A percentile compares a stretch with the other conserved stretches of the same genome.
Conservation (phyloP, 2,797 vertebrate species). For the Typhlichthys eigenmanni region DNA sequence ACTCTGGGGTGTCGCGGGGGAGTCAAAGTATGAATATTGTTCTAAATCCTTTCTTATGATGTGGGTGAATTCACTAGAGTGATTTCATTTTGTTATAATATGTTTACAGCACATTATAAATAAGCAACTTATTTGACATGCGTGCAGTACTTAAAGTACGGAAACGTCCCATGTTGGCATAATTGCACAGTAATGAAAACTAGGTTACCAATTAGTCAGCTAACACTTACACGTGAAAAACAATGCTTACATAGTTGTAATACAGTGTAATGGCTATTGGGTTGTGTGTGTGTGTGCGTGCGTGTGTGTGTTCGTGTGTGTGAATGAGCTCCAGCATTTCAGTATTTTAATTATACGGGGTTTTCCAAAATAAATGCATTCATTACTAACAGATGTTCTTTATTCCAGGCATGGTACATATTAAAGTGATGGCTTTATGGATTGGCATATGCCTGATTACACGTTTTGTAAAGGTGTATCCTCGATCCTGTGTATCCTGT, state of each 20-base stretch:
- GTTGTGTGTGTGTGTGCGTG: constrained; percentile 39
- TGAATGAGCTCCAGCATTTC: constrained; percentile 42
- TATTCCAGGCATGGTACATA: constrained; percentile 8
- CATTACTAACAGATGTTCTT: constrained; percentile 44
- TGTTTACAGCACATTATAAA: not conserved
- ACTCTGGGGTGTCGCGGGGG: constrained; percentile 22
- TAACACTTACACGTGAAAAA: too few species aligned
- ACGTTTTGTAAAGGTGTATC: not conserved
- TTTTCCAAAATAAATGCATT: constrained; percentile 35
- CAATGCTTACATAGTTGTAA: too few species aligned
- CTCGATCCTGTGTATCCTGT: not conserved
- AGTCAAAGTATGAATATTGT: not conserved
- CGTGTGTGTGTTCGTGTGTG: constrained; percentile 32
- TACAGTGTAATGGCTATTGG: too few species aligned
- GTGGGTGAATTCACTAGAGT: not conserved
- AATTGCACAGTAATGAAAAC: constrained; percentile 57
- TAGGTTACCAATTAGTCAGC: constrained; percentile 43
- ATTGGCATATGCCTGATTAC: not conserved
- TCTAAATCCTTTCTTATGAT: fast-evolving
- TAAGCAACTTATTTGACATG: not conserved
- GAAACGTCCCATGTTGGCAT: constrained; percentile 1
- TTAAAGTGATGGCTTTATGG: constrained; percentile 10
- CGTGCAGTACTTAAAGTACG: not conserved
- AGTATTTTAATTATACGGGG: constrained; percentile 25
- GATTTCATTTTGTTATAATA: too few species aligned